Percentiles rank a stretch among this genome's conserved stretches.
These are phyloP conservation scores for Cranoglanis bouderius DNA, from an alignment of 2,113 vertebrate species.

Conservation along the genomic window DNA sequence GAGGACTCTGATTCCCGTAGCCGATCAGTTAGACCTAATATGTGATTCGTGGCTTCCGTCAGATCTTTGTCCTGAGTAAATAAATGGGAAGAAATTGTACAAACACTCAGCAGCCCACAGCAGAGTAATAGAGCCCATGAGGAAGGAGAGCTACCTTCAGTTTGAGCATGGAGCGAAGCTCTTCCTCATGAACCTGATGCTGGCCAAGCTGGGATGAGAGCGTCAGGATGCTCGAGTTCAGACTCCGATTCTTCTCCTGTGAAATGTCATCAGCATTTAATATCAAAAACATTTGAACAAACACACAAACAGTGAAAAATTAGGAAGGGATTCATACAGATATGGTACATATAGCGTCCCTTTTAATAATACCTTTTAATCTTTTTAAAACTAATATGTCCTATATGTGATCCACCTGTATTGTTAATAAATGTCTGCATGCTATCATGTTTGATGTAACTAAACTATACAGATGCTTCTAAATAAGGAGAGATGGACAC, in stretches of 20 bases:
- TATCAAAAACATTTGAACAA: not conserved
- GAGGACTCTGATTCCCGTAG: conserved; percentile 72
- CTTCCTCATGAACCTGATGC: conserved; percentile 85
- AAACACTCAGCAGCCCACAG: not conserved
- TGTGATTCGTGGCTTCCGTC: conserved; percentile 76
- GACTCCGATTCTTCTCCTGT: conserved; percentile 82
- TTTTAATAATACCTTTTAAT: not conserved
- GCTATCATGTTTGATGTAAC: not conserved
- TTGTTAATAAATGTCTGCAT: not conserved
- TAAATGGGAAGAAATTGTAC: not conserved
- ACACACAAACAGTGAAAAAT: not conserved
- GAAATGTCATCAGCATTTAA: conserved; percentile 35
- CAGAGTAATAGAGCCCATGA: not conserved
- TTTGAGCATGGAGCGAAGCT: conserved; percentile 82
- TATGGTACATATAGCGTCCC: not conserved
- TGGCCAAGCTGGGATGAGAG: conserved; percentile 82
- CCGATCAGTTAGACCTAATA: conserved; percentile 74
- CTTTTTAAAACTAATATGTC: not conserved
- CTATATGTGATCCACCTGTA: not conserved
- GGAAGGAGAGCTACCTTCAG: conserved; percentile 78
- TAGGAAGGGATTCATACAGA: not conserved
- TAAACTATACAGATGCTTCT: not conserved
- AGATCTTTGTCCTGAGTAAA: conserved; percentile 79
- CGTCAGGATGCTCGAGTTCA: conserved; percentile 77
- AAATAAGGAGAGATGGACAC: not conserved